These are phyloP conservation scores for Lamprologus sp. DNA, from an alignment of 2,113 vertebrate species.

Conservation along the genomic window DNA sequence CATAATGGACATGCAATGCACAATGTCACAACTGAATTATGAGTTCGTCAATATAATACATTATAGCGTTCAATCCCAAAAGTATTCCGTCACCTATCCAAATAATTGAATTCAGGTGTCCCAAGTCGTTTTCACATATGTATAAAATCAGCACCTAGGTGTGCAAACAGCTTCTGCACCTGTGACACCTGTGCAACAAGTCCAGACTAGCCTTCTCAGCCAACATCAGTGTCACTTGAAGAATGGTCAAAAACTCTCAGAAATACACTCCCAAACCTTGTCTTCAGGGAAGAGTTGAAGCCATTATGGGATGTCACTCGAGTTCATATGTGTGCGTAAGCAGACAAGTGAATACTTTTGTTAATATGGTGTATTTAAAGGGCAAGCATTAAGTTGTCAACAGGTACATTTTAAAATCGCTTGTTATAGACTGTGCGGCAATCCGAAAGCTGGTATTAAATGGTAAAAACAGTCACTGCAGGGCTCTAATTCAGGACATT, in stretches of 20 bases:
- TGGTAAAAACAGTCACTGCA: background rate
- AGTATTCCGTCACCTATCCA: background rate
- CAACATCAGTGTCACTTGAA: background rate
- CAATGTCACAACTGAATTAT: background rate
- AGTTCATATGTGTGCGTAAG: background rate
- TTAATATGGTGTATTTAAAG: background rate
- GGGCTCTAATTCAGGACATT: background rate
- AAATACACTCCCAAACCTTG: background rate
- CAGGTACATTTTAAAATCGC: background rate
- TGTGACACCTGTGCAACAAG: background rate
- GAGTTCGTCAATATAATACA: background rate
- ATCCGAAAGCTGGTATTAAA: background rate
- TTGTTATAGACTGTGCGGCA: background rate
- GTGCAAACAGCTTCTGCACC: accelerated
- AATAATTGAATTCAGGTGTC: background rate
- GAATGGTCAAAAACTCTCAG: background rate
- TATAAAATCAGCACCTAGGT: background rate
- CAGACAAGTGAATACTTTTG: background rate
- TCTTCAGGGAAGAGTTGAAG: background rate
- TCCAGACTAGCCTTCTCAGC: background rate
- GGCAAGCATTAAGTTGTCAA: background rate
- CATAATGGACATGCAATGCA: background rate
- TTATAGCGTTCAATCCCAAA: background rate
- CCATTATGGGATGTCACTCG: background rate
- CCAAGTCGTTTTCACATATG: background rate